These are phyloP conservation scores for Malacoraja senta DNA, from an alignment of 2,797 vertebrate species.

Conservation along the genomic window DNA sequence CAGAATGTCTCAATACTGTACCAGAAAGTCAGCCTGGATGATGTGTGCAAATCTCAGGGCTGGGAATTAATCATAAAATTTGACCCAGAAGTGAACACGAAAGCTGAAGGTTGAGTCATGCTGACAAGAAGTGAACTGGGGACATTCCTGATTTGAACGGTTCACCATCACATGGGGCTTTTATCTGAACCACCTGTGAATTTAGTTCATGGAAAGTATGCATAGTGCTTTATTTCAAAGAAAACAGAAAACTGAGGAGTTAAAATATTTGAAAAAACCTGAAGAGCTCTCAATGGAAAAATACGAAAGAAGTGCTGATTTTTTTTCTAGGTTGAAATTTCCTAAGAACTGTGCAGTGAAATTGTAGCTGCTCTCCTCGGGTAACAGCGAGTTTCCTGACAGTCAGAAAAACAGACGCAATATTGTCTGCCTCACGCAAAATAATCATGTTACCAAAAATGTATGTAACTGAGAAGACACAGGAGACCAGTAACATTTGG, in stretches of 20 bases:
- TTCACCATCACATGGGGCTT: not conserved
- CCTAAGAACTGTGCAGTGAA: not conserved
- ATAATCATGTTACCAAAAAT: constrained; percentile 16
- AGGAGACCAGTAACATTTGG: not conserved
- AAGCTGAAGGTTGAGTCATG: not conserved
- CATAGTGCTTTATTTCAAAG: not conserved
- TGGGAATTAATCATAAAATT: not conserved
- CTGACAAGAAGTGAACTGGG: not conserved
- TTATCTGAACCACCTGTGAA: not conserved
- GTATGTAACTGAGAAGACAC: constrained; percentile 32
- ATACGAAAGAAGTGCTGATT: not conserved
- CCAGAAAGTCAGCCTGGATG: not conserved
- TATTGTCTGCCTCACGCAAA: constrained; percentile 19
- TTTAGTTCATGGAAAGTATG: not conserved
- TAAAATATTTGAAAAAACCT: not conserved
- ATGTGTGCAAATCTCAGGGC: too few relatives aligned
- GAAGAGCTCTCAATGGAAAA: not conserved
- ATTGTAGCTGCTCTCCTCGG: constrained; percentile 1
- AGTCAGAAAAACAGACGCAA: constrained; percentile 29
- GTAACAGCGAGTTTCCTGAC: not conserved
- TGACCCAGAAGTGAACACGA: not conserved
- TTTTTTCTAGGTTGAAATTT: not conserved
- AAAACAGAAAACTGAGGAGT: not conserved
- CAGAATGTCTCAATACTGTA: not conserved
- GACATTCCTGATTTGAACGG: not conserved